A percentile compares a stretch with the other conserved stretches of the same genome.
These are phyloP conservation scores for Chironex yamaguchii DNA, from an alignment of 30 jellyfish, hydroid and myxozoan genomes.

Conservation along the genomic window DNA sequence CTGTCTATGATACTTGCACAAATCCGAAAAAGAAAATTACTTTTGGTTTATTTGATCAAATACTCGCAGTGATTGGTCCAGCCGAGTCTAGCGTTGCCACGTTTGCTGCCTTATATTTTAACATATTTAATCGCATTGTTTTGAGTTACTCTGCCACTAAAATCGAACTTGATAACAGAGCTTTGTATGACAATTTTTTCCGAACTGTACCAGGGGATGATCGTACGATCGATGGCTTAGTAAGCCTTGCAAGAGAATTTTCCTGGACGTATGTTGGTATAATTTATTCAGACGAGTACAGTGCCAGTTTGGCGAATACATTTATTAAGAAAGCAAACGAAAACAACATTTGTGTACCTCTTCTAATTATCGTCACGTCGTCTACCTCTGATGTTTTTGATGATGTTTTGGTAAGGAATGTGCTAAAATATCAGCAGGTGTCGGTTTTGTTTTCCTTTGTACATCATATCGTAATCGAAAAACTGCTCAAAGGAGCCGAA, in stretches of 20 bases:
- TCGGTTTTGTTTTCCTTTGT: too few relatives aligned
- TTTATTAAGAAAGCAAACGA: constrained; percentile 9
- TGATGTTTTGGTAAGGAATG: too few relatives aligned
- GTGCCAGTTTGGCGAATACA: constrained; percentile 52
- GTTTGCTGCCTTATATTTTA: constrained; percentile 21
- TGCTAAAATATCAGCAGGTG: too few relatives aligned
- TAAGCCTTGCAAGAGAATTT: constrained; percentile 52
- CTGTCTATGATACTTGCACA: constrained; percentile 34
- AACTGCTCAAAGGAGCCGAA: too few relatives aligned
- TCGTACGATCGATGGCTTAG: constrained; percentile 14
- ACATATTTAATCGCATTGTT: constrained; percentile 33
- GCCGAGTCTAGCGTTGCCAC: constrained; percentile 24
- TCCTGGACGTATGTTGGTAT: constrained; percentile 79
- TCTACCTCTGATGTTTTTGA: too few relatives aligned
- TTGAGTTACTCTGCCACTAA: constrained; percentile 73
- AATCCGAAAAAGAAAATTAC: constrained; percentile 28
- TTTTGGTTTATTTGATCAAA: background rate
- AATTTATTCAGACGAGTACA: constrained; percentile 49
- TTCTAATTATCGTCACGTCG: too few relatives aligned
- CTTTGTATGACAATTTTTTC: constrained; percentile 44
- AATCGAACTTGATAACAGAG: constrained; percentile 43
- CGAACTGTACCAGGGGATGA: constrained; percentile 75
- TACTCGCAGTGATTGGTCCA: constrained; percentile 49
- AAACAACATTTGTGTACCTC: too few relatives aligned
- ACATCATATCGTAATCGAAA: too few relatives aligned